phyloP scores from a whole-genome alignment of 1,140 invertebrate species.

The Zaprionus kolodkinae region DNA sequence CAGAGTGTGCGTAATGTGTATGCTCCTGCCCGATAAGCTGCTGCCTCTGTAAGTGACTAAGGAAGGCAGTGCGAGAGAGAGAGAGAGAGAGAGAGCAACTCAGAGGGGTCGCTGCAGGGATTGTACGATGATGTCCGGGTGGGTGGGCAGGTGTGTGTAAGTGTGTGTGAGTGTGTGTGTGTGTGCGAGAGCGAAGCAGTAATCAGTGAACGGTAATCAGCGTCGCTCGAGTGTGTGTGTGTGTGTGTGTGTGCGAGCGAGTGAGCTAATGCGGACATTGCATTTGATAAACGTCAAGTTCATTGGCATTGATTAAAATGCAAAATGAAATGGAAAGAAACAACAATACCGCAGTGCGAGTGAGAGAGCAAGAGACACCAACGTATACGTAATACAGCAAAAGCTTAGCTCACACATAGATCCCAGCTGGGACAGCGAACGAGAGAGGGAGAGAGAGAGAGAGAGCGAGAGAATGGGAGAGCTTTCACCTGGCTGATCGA shows the following conservation, averaged over 20 bases:
- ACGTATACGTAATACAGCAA: constrained; percentile 32
- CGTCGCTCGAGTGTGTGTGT: neutral
- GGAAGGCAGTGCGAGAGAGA: neutral
- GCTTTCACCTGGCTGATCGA: neutral
- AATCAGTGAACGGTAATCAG: constrained; percentile 15
- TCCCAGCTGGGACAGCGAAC: neutral
- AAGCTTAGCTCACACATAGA: neutral
- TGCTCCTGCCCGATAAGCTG: constrained; percentile 43
- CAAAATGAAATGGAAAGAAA: constrained; percentile 44
- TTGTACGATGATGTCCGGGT: neutral
- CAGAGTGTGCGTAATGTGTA: neutral
- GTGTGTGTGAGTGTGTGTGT: neutral
- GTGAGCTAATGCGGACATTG: constrained; percentile 25
- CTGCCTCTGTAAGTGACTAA: constrained; percentile 4
- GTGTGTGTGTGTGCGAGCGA: neutral
- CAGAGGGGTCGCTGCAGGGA: neutral
- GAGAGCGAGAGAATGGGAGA: neutral
- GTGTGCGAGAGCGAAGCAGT: neutral
- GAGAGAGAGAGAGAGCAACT: neutral
- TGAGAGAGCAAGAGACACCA: constrained; percentile 14
- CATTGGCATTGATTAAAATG: constrained; percentile 74
- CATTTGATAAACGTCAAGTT: constrained; percentile 71
- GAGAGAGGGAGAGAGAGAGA: neutral
- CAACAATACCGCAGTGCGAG: constrained; percentile 21
- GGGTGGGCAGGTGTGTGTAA: constrained; percentile 10